phyloP scores from a whole-genome alignment of 2,113 vertebrate genomes.

The Scartelaos histophorus region DNA sequence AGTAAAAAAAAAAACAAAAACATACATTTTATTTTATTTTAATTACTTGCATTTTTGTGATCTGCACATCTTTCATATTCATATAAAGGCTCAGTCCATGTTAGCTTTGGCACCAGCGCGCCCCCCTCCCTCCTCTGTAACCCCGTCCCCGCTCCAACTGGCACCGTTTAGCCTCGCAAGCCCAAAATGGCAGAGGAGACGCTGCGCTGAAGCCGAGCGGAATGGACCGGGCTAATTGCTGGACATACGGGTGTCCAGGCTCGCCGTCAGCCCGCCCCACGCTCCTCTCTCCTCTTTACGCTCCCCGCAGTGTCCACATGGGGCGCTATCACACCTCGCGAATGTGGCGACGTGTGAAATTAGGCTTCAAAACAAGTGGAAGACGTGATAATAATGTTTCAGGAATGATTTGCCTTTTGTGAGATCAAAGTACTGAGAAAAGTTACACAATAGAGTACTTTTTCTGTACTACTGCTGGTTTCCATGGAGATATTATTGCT shows the following conservation, averaged over 20 bases:
- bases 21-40: too few relatives aligned
- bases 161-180: conserved; percentile 54
- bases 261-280: conserved; percentile 48
- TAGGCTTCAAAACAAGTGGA: too few relatives aligned
- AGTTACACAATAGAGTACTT: too few relatives aligned
- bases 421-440: too few relatives aligned
- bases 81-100: too few relatives aligned
- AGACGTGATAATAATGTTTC: conserved; percentile 11
- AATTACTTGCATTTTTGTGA: too few relatives aligned
- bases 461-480: too few relatives aligned
- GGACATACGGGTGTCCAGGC: conserved; percentile 46
- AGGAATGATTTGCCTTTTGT: too few relatives aligned
- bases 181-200: conserved; percentile 59
- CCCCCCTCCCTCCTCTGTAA: not conserved
- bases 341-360: conserved; percentile 13
- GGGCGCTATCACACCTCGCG: conserved; percentile 47
- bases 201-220: conserved; percentile 44
- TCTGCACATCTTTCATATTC: too few relatives aligned
- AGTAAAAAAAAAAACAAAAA: too few relatives aligned
- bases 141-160: conserved; percentile 39
- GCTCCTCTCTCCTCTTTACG: conserved; percentile 23
- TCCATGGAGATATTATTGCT: too few relatives aligned
- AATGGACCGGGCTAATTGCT: conserved; percentile 63
- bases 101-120: too few relatives aligned
- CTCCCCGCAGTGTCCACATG: conserved; percentile 39